phyloP scores from a whole-genome alignment of 2,888 invertebrate species.

The Platypus cylindrus region DNA sequence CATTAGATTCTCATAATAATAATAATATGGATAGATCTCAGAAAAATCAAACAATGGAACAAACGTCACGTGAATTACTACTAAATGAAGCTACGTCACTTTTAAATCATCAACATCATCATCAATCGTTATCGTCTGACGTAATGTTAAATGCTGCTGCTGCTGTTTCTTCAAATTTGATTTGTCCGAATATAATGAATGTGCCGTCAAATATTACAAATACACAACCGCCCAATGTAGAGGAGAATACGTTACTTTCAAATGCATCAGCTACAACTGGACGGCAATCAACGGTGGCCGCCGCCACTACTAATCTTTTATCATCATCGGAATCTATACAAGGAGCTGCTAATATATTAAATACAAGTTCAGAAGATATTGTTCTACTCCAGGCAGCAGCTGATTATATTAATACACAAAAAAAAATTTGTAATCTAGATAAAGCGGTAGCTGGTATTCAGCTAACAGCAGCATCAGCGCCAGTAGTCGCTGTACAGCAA shows the following conservation, averaged over 20 bases:
- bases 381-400: slow-evolving; percentile 64
- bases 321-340: slow-evolving; percentile 26
- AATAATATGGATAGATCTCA: no score
- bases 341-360: slow-evolving; percentile 22
- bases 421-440: slow-evolving; percentile 38
- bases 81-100: no score
- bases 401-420: slow-evolving; percentile 54
- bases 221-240: slow-evolving; percentile 22
- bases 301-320: slow-evolving; percentile 27
- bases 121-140: no score
- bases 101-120: no score
- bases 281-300: slow-evolving; percentile 24
- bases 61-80: no score
- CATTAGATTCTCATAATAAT: slow-evolving; percentile 40
- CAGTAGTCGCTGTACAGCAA: slow-evolving; percentile 8
- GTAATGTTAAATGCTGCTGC: no score
- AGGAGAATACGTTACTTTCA: slow-evolving; percentile 18
- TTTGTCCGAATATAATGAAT: no score
- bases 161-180: no score
- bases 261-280: slow-evolving; percentile 11
- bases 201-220: slow-evolving; percentile 18
- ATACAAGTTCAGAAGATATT: slow-evolving; percentile 55
- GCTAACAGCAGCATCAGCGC: slow-evolving; percentile 16
- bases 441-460: slow-evolving; percentile 17
- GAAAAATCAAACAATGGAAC: no score